Base-by-base conservation (phyloP, 2,113 vertebrate species). In the Orientallactaga bullata region DNA sequence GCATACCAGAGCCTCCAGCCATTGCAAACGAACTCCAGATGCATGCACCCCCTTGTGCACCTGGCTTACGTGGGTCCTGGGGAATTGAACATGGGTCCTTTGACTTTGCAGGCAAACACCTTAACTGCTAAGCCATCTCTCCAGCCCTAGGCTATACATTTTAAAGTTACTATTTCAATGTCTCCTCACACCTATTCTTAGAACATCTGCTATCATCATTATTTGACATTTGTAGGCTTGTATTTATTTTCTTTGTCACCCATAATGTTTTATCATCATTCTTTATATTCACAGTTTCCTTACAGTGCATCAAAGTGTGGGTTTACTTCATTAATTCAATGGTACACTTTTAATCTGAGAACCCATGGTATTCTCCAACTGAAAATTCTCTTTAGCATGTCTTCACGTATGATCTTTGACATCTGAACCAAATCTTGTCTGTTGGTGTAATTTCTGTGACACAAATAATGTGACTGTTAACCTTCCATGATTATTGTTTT, bases 201-300 rank as follows among this genome's bases (percentile, higher is more conserved):
- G 80, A 9, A 65, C 42, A 63, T 16, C 55, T 66, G 68, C 28
- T n/a, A 73, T 85, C 60, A 42, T 73, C 61, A 74, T 23, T 21
- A 55, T 51, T 69, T 81, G 26, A 42, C 35, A 42, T 89, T 55
- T 65, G 30, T 65, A 85, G 42, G 2, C 26, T 30, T 58, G 58
- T 6, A 17, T 72, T 85, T 85, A 28, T 58, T 81, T 80, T 74
- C 66, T 23, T 80, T 80, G 35, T 42, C 72, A 10, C 16, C 42
- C 61, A 73, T 86, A n/a, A 78, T 58, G 28, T 85, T 63, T 90
- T 80, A 51, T 30, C 26, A 26, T 89, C 63, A n/a, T 78, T 78
- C 32, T 78, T 71, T 9, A 85, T 78, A 51, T 23, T 47, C 32
- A 82, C n/a, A n/a, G n/a, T n/a, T n/a, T n/a, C n/a, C n/a, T 35